Conservation (phyloP, 2,888 invertebrate species). For the Thelaira solivaga region DNA sequence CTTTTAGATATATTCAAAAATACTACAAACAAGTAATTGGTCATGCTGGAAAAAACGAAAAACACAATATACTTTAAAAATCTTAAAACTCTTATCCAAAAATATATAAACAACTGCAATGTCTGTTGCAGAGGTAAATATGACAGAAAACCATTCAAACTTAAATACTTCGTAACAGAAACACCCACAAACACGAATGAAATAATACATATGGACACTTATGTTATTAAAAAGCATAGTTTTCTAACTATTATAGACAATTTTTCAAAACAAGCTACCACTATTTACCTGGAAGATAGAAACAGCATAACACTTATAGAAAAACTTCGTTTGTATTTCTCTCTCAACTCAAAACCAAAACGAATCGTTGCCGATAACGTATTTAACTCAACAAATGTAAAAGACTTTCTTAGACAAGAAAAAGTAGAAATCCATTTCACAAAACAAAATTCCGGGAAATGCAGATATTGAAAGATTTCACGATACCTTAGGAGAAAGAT, state of each 20-base stretch:
- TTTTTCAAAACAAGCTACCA: conserved; percentile 37
- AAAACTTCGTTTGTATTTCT: conserved; percentile 7
- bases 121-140: conserved; percentile 45
- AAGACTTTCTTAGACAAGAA: conserved; percentile 11
- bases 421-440: conserved; percentile 18
- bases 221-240: conserved; percentile 6
- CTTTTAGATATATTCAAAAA: conserved; percentile 50
- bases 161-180: conserved; percentile 37
- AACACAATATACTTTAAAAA: conserved; percentile 31
- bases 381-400: not conserved
- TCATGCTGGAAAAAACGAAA: conserved; percentile 18
- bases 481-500: not conserved
- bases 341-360: not conserved
- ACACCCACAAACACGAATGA: not conserved
- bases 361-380: not conserved
- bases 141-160: conserved; percentile 49
- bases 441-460: conserved; percentile 10
- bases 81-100: conserved; percentile 46
- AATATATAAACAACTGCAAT: conserved; percentile 52
- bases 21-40: conserved; percentile 51
- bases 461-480: conserved; percentile 8
- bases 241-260: conserved; percentile 41
- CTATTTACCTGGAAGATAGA: conserved; percentile 21
- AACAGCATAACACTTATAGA: conserved; percentile 24
- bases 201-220: not conserved